Base-by-base conservation (phyloP, 2,888 invertebrate species). In the Cryptocephalus primarius region DNA sequence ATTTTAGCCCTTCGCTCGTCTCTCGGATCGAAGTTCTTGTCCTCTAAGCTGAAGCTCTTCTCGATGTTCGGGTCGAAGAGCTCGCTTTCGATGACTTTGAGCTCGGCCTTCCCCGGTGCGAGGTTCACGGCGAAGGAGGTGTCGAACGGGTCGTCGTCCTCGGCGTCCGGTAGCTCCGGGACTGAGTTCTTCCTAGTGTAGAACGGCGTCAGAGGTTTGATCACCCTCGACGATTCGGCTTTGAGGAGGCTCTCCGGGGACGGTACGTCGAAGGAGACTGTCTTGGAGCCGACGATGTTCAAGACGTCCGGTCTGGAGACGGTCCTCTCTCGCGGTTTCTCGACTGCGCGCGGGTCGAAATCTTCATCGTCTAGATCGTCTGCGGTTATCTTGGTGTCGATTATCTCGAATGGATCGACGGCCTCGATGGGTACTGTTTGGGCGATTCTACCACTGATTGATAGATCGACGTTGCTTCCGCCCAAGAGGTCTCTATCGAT, bases 161-260 rank as follows among this genome's bases (percentile, higher is more conserved):
- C 63, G 51, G 72, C 72, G 58, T 77, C 70, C 47, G 78, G 76
- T 55, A 75, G 72, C 58, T 74, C 75, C 36, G 78, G 75, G 42
- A 82, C 72, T 3, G 76, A 75, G 45, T 76, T 69, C 58, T 80
- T 79, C 52, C 83, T 72, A 1, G 82, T 79, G 66, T 88, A 88
- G 60, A 88, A 88, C 0, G 89, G 89, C 4, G 89, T 89, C 43
- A 88, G 64, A 4, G 89, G 89, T 62, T 88, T 88, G 31, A 73
- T 72, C 44, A 77, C 72, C 61, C 79, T 80, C 9, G 48, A 42
- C 4, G 34, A 11, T 36, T 36, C 36, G 3, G 36, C 12, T 4
- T 67, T 62, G 81, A 79, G 3, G 66, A 10, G 10, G 39, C 36
- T 65, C 49, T 69, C 61, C 8, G 74, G 72, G 1, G 74, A 55